Percentiles rank a stretch among this genome's conserved stretches.
phyloP scores from a whole-genome alignment of 1,140 invertebrate species.

The Zaprionus davidi region DNA sequence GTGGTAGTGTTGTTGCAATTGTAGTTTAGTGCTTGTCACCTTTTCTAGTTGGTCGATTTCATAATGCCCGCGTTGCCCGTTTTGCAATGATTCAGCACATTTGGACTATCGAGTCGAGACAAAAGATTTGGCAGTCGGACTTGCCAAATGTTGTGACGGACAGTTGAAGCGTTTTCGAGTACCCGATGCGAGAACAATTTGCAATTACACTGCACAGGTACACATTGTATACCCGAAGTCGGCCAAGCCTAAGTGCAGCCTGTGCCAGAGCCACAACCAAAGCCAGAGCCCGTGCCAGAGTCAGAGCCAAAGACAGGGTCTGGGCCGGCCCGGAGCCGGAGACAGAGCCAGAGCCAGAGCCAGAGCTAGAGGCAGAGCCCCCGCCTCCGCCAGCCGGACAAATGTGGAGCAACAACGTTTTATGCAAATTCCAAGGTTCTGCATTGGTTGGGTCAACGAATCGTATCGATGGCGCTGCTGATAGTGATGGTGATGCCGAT shows the following conservation, averaged over 20 bases:
- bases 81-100: slow-evolving; percentile 27
- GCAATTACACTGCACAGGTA: slow-evolving; percentile 2
- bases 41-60: slow-evolving; percentile 35
- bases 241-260: neutral
- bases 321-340: neutral
- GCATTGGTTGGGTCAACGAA: slow-evolving; percentile 75
- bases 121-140: slow-evolving; percentile 22
- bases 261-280: neutral
- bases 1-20: neutral
- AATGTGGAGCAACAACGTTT: slow-evolving; percentile 67
- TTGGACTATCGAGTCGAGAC: neutral
- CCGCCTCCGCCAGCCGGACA: slow-evolving; percentile 31
- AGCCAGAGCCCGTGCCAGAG: slow-evolving; percentile 7
- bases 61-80: slow-evolving; percentile 12
- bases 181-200: slow-evolving; percentile 4
- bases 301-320: slow-evolving; percentile 6
- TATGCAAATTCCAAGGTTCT: slow-evolving; percentile 79
- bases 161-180: neutral
- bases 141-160: slow-evolving; percentile 5
- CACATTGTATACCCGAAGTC: neutral
- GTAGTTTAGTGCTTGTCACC: slow-evolving; percentile 35
- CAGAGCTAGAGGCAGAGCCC: neutral
- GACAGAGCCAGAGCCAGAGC: slow-evolving; percentile 10
- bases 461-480: slow-evolving; percentile 43
- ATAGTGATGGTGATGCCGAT: slow-evolving; percentile 26